These are phyloP conservation scores for Apamea sordens DNA, from an alignment of 2,888 invertebrate genomes.

Conservation along the genomic window DNA sequence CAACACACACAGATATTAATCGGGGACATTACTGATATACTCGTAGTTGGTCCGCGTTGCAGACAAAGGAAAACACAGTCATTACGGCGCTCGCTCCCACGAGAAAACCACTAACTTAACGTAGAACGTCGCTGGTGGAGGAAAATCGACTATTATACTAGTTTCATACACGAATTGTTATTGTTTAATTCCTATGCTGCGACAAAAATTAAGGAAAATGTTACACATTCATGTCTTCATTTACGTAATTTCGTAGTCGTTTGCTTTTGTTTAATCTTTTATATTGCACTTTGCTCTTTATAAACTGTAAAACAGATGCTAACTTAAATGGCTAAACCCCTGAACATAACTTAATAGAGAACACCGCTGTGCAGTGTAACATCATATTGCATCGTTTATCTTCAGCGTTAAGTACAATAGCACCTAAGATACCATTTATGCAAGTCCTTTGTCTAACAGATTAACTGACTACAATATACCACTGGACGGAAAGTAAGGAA, in stretches of 20 bases:
- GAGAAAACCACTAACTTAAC: conserved; percentile 75
- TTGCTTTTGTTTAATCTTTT: conserved; percentile 9
- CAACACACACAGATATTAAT: conserved; percentile 75
- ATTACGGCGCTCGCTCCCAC: conserved; percentile 72
- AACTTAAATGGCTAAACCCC: conserved; percentile 25
- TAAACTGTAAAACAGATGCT: conserved; percentile 18
- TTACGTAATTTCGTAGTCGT: conserved; percentile 15
- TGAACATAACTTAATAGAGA: conserved; percentile 54
- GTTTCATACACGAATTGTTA: conserved; percentile 58
- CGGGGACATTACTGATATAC: conserved; percentile 72
- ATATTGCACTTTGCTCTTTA: conserved; percentile 7
- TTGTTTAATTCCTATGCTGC: conserved; percentile 53
- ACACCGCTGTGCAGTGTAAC: conserved; percentile 33
- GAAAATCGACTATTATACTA: conserved; percentile 60
- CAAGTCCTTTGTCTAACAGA: conserved; percentile 54
- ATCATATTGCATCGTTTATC: conserved; percentile 61
- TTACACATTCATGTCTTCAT: neutral
- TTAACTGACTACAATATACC: conserved; percentile 46
- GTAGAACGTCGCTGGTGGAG: conserved; percentile 65
- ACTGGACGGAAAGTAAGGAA: conserved; percentile 54
- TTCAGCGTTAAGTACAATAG: conserved; percentile 52
- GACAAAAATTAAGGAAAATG: conserved; percentile 37
- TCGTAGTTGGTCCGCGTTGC: conserved; percentile 59
- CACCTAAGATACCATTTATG: conserved; percentile 53
- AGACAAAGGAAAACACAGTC: conserved; percentile 78